These are phyloP conservation scores for Crotalus helleri DNA, from an alignment of 2,113 vertebrate genomes.

Conservation along the genomic window DNA sequence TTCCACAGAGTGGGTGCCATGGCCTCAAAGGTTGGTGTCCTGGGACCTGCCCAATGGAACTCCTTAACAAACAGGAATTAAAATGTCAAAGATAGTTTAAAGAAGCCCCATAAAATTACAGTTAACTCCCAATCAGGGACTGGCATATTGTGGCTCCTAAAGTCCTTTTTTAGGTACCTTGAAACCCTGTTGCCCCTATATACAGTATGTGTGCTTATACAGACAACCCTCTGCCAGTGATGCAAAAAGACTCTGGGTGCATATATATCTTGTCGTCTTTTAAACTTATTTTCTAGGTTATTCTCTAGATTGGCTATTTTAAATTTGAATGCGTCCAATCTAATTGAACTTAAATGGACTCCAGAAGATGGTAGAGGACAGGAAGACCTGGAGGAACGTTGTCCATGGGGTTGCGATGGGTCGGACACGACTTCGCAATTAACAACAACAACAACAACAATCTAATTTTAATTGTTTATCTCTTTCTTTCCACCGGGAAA, in stretches of 20 bases:
- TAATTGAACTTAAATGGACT: neutral
- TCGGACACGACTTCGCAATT: no score
- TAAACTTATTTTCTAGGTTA: neutral
- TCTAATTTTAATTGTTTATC: neutral
- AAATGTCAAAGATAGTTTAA: neutral
- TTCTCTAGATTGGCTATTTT: neutral
- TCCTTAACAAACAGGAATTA: neutral
- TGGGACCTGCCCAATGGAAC: neutral
- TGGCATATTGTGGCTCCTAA: neutral
- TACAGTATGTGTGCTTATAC: neutral
- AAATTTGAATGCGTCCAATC: no score
- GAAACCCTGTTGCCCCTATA: neutral
- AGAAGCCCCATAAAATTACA: neutral
- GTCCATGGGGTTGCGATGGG: no score
- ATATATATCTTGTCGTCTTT: neutral
- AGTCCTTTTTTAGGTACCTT: neutral
- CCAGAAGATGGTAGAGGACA: no score
- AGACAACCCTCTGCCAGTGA: neutral
- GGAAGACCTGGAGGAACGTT: no score
- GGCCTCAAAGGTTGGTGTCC: neutral
- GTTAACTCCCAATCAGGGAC: neutral
- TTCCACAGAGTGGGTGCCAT: neutral
- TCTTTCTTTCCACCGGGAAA: slow-evolving; percentile 27
- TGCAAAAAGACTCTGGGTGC: neutral
- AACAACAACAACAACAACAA: no score